Conservation (phyloP, 2,888 invertebrate genomes). For the Tenthredo notha region DNA sequence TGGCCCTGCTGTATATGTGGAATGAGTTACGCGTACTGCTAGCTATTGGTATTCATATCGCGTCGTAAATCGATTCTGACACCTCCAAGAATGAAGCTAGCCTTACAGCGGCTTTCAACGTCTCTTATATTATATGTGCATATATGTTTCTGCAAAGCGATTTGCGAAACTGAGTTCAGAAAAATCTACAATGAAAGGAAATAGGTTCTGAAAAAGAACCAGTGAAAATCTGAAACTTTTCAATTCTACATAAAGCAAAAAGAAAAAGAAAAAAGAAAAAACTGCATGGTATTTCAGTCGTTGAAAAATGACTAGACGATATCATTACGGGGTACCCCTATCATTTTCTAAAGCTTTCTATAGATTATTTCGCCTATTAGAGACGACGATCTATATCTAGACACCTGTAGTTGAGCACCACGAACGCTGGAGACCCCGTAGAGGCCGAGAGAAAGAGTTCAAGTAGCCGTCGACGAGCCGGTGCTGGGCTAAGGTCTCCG, state of each 20-base stretch:
- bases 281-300: not conserved
- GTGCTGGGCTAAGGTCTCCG: conserved; percentile 42
- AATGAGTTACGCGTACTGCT: conserved; percentile 67
- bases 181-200: not conserved
- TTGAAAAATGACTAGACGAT: not conserved
- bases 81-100: conserved; percentile 71
- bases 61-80: conserved; percentile 71
- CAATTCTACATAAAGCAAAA: too few relatives aligned
- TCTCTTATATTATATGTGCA: not conserved
- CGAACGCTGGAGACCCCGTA: conserved; percentile 28
- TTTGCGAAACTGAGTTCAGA: not conserved
- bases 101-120: conserved; percentile 55
- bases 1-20: conserved; percentile 50
- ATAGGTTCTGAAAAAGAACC: not conserved
- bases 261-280: too few relatives aligned
- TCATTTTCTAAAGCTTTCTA: not conserved
- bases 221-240: not conserved
- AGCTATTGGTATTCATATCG: conserved; percentile 69
- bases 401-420: conserved; percentile 48
- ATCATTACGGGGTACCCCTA: not conserved
- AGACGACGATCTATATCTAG: not conserved
- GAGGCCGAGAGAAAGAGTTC: conserved; percentile 52
- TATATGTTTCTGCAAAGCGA: not conserved
- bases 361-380: not conserved
- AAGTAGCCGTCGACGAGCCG: conserved; percentile 62